Base-by-base conservation (phyloP, 2,797 vertebrate genomes). In the Carcharodon carcharias region DNA sequence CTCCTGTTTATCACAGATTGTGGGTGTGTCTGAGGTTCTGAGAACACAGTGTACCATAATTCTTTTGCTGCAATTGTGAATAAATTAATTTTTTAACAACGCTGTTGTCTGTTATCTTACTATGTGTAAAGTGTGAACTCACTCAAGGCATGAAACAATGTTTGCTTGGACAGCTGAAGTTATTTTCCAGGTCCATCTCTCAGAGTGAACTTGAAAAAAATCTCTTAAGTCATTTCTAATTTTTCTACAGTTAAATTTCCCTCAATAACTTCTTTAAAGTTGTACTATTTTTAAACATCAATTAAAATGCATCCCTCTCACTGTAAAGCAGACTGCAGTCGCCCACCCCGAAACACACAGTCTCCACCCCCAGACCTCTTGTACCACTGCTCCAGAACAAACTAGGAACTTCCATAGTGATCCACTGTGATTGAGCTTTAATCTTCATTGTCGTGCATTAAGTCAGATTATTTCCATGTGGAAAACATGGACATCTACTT, bases 81-180 rank as follows among this genome's bases (percentile, higher is more conserved):
- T 95, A 95, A 95, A 95, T 95, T 95, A 95, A 95, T 14, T 77
- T 95, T 95, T 95, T 77, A 95, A 77, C 50, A 95, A 95, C 69
- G 35, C 73, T 95, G 94, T 77, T 95, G 94, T 95, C 94, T 95
- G 69, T 54, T 95, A 95, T 95, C 94, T 95, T 95, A 95, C 94
- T 95, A 28, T 58, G 69, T 77, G 69, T 77, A 95, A 95, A 35
- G 69, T 95, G 94, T 95, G 94, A 95, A 56, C 69, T 95, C 69
- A 56, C 69, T 95, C 28, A 73, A 73, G 26, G 69, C 54, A 95
- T 54, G 71, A 28, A 95, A 95, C 40, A 95, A 93, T 21, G 58
- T 54, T 69, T 7, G 23, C 63, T 69, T 94, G 21, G 92, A 9
- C 40, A 67, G 40, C 65, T 94, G 40, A 56, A 54, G 5, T 58